Evolutionary conservation across 2,113 vertebrate species (phyloP).

Genomic region (Nothocercus julius): DNA sequence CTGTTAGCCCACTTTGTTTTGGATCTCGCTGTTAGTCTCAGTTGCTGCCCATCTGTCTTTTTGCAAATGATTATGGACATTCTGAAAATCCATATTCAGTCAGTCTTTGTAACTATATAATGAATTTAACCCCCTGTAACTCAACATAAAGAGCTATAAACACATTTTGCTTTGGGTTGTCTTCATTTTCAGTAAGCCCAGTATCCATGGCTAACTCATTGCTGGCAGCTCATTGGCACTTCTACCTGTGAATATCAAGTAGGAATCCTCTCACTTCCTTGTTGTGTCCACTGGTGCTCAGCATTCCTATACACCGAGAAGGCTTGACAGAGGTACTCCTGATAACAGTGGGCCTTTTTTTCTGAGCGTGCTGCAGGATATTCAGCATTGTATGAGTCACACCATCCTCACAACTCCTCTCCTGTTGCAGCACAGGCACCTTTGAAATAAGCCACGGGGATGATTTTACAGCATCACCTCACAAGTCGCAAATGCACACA

Average conservation of each 20-base stretch:
- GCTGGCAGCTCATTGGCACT: not conserved
- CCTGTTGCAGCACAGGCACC: not conserved
- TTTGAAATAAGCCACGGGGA: not conserved
- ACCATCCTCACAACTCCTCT: not conserved
- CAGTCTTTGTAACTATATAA: not conserved
- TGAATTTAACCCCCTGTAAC: not conserved
- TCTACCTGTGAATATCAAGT: not conserved
- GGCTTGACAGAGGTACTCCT: not conserved
- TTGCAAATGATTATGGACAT: not conserved
- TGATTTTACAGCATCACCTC: not conserved
- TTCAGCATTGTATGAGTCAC: not conserved
- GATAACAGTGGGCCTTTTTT: not conserved
- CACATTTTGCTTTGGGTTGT: not conserved
- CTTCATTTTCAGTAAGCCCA: not conserved
- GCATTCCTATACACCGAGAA: not conserved
- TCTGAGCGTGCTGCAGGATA: not conserved
- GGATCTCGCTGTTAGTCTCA: not conserved
- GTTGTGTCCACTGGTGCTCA: not conserved
- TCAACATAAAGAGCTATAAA: not conserved
- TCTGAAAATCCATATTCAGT: not conserved
- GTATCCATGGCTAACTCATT: not conserved
- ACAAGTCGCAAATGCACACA: rapidly evolving
- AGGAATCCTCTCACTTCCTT: not conserved
- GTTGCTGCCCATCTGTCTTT: not conserved
- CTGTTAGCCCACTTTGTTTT: not conserved